Conservation (phyloP, 2,888 invertebrate species). For the Dromius quadrimaculatus region DNA sequence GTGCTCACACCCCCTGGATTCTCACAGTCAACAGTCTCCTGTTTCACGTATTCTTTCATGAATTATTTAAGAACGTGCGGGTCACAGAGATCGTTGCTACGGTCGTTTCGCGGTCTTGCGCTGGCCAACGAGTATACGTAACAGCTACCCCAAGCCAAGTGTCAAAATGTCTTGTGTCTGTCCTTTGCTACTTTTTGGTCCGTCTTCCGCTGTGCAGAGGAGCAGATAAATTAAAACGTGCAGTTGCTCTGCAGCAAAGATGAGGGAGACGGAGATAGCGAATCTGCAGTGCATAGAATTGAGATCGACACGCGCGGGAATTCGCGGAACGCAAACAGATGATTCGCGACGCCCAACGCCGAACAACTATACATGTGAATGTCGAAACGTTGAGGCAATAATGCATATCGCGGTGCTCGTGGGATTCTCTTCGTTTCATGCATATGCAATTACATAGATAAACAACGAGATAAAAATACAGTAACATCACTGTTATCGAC, state of each 20-base stretch:
- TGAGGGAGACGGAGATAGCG: neutral
- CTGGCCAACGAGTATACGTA: constrained; percentile 7
- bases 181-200: neutral
- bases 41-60: constrained; percentile 37
- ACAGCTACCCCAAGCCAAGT: neutral
- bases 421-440: constrained; percentile 42
- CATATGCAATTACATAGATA: constrained; percentile 49
- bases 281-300: neutral
- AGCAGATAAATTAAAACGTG: constrained; percentile 25
- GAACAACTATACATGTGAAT: neutral
- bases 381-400: constrained; percentile 12
- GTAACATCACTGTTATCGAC: constrained; percentile 38
- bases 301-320: constrained; percentile 7
- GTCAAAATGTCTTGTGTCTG: neutral
- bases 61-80: constrained; percentile 47
- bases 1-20: constrained; percentile 9
- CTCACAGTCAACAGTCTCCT: neutral
- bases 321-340: constrained; percentile 6
- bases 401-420: constrained; percentile 31
- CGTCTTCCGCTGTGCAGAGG: neutral
- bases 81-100: neutral
- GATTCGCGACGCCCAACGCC: constrained; percentile 3
- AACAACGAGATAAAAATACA: constrained; percentile 46
- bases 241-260: neutral
- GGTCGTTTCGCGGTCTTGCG: constrained; percentile 11